Evolutionary conservation across 2,797 vertebrate species (phyloP).

Genomic region (Petrocephalus schoutedeni): DNA sequence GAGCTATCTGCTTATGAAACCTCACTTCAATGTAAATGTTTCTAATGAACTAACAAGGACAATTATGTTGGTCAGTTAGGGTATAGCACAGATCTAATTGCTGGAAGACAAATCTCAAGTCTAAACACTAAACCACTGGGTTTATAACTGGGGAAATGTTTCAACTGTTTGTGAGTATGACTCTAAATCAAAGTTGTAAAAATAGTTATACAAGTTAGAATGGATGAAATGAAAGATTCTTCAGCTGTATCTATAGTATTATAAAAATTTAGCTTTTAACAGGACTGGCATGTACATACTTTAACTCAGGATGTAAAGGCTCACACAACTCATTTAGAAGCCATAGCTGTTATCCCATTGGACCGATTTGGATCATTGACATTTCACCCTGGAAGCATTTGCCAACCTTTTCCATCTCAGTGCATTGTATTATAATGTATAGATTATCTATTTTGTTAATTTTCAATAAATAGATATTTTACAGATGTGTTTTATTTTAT

Average conservation of each 20-base stretch:
- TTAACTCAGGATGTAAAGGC: not conserved
- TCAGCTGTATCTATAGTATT: not conserved
- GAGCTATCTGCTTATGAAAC: not conserved
- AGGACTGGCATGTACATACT: not conserved
- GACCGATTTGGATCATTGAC: not conserved
- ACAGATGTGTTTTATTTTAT: not conserved
- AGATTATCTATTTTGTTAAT: conserved; percentile 95
- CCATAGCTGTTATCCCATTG: not conserved
- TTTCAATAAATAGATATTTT: conserved; percentile 69
- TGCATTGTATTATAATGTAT: conserved; percentile 65
- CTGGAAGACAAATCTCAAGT: not conserved
- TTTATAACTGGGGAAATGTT: not conserved
- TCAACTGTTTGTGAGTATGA: not conserved
- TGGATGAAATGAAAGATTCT: not conserved
- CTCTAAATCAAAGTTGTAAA: not conserved
- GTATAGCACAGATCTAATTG: not conserved
- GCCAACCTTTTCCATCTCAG: conserved; percentile 64
- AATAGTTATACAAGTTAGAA: not conserved
- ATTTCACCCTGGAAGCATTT: conserved; percentile 53
- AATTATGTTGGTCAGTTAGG: not conserved
- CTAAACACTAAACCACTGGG: conserved; percentile 17
- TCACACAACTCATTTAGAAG: not conserved
- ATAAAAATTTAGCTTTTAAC: not conserved
- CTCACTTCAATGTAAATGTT: not conserved
- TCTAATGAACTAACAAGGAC: not conserved